phyloP scores from a whole-genome alignment of 1,140 invertebrate genomes.

The Orussus abietinus region DNA sequence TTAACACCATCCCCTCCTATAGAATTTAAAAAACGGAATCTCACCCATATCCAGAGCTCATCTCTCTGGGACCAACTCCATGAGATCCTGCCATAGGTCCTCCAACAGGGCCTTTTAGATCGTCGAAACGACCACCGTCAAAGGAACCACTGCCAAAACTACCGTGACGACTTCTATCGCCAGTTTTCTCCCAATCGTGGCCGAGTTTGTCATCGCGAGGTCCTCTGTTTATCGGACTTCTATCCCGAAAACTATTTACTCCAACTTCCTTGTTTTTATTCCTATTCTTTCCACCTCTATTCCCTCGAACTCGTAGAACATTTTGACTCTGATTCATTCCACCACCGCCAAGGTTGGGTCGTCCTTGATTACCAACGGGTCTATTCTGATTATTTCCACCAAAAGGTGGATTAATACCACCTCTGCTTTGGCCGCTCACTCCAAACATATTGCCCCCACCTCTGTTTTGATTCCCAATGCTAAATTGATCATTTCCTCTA shows the following conservation, averaged over 20 bases:
- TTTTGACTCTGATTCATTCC: too few relatives aligned
- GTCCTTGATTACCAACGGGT: slow-evolving; percentile 25
- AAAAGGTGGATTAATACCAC: slow-evolving; percentile 14
- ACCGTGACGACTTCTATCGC: slow-evolving; percentile 8
- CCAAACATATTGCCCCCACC: slow-evolving; percentile 16
- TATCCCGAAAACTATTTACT: slow-evolving; percentile 39
- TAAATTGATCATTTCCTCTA: slow-evolving; percentile 28
- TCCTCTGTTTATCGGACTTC: slow-evolving; percentile 40
- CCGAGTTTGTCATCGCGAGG: slow-evolving; percentile 20
- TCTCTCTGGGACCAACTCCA: slow-evolving; percentile 21
- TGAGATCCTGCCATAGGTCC: slow-evolving; percentile 11
- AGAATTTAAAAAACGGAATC: slow-evolving; percentile 12
- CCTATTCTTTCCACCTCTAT: slow-evolving; percentile 33
- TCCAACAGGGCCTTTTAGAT: slow-evolving; percentile 28
- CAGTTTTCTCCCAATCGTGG: slow-evolving; percentile 19
- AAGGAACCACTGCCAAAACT: slow-evolving; percentile 32
- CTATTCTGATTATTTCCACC: slow-evolving; percentile 30
- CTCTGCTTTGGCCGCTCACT: slow-evolving; percentile 16
- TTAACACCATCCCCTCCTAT: too few relatives aligned
- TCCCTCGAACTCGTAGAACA: slow-evolving; percentile 19
- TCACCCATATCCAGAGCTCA: slow-evolving; percentile 14
- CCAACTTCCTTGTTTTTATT: slow-evolving; percentile 34
- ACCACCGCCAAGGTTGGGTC: slow-evolving; percentile 7
- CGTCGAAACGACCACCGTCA: slow-evolving; percentile 31
- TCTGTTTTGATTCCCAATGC: slow-evolving; percentile 33